Evolutionary conservation across 2,113 vertebrate genomes (phyloP), one percentile per base, ranked within the genome.

Genomic region (Ceuthmochares aereus): DNA sequence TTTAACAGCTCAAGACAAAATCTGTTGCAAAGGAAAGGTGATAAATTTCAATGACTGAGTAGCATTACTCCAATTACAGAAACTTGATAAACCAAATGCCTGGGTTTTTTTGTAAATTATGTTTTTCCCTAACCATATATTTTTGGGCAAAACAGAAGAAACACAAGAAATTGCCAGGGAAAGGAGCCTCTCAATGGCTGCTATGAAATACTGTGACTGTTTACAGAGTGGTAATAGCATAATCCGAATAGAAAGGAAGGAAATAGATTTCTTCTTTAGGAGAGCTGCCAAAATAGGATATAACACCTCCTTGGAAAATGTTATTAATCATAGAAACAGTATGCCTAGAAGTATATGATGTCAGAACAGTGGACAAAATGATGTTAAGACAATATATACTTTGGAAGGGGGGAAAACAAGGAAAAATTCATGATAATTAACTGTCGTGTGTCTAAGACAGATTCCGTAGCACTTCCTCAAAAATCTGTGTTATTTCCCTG

Each of bases 221-320:
- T 36, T 7, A 74, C 21, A 13, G 56, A 70, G 32, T 34, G 20
- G 21, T 34, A 70, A 52, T 12, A 81, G 42, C 27, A 62, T 15
- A 52, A 73, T 10, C 8, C 42, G 69, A 80, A 89, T 4, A 58
- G 19, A 86, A 88, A 73, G 59, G 29, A 92, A 92, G 49, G 43
- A 96, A 95, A 76, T 8, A n/a, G 60, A 81, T 76, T 66, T 73
- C 19, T 93, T 89, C 69, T 72, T 81, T 40, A 87, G 36, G 17
- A 84, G 11, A 77, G 5, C 29, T 90, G 80, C n/a, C 49, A 80
- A 81, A 94, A 87, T 9, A 74, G 9, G 36, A 80, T 21, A 30
- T 25, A 90, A 66, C 27, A 45, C 6, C 21, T 66, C 63, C 19
- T 20, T 51, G 10, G 64, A 58, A 95, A 86, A 86, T 36, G 8